Conservation (phyloP, 2,113 vertebrate species). For the Microtus montanus region DNA sequence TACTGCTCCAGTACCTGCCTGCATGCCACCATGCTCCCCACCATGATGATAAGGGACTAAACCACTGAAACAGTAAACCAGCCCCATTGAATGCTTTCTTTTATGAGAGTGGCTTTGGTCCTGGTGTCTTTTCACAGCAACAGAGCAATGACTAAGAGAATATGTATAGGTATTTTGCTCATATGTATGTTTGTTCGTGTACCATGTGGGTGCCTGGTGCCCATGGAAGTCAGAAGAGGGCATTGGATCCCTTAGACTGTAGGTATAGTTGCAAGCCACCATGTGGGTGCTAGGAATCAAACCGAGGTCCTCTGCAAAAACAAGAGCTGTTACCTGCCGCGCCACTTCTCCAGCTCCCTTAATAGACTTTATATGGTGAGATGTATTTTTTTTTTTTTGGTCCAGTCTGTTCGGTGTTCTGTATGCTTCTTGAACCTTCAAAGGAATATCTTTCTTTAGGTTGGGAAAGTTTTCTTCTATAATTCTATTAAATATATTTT, state of each 20-base stretch:
- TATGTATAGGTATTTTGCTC: background rate
- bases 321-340: background rate
- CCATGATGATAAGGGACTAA: background rate
- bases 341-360: background rate
- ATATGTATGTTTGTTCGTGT: background rate
- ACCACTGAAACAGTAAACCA: background rate
- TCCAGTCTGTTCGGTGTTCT: too few species aligned
- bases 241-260: background rate
- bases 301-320: background rate
- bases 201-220: background rate
- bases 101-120: background rate
- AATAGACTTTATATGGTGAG: too few species aligned
- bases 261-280: background rate
- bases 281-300: background rate
- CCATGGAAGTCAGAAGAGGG: background rate
- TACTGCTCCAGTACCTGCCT: background rate
- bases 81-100: background rate
- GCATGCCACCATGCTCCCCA: background rate
- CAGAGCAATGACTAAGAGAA: background rate
- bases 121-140: background rate
- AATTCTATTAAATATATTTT: too few species aligned
- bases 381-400: too few species aligned
- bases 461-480: too few species aligned
- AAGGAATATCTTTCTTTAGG: too few species aligned
- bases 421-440: too few species aligned